Conservation (phyloP, 2,888 invertebrate genomes). For the Meteorus cinctellus region DNA sequence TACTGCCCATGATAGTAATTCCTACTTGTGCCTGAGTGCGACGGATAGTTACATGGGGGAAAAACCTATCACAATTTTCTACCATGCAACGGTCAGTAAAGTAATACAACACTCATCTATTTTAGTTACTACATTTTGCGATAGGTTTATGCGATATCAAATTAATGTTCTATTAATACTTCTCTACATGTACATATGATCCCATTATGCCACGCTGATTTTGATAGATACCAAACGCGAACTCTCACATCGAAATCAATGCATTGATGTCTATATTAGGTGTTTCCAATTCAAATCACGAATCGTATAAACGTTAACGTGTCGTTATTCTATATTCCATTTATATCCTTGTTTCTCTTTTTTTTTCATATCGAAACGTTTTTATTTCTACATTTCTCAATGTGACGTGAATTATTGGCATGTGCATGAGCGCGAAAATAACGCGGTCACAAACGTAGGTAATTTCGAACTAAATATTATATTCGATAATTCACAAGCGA, state of each 20-base stretch:
- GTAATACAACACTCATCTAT: too few species aligned
- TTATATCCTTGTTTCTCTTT: neutral
- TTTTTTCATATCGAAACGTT: neutral
- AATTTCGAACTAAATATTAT: constrained; percentile 25
- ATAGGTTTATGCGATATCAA: too few species aligned
- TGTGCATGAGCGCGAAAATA: neutral
- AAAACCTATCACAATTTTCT: too few species aligned
- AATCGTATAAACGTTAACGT: neutral
- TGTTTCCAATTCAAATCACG: neutral
- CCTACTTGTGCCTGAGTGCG: too few species aligned
- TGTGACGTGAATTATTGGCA: constrained; percentile 13
- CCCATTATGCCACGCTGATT: neutral
- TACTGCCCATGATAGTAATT: too few species aligned
- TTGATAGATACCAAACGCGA: neutral
- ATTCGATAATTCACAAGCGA: constrained; percentile 29
- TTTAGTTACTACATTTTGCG: too few species aligned
- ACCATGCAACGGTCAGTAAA: too few species aligned
- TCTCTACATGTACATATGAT: neutral
- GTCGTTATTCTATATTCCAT: neutral
- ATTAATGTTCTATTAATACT: neutral
- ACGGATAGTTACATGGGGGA: too few species aligned
- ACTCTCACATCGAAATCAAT: neutral
- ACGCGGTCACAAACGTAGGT: neutral
- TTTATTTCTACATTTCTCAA: neutral
- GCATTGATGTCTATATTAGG: neutral